Evolutionary conservation across 2,797 vertebrate genomes (phyloP).

Genomic region (Fistularia commersonii): DNA sequence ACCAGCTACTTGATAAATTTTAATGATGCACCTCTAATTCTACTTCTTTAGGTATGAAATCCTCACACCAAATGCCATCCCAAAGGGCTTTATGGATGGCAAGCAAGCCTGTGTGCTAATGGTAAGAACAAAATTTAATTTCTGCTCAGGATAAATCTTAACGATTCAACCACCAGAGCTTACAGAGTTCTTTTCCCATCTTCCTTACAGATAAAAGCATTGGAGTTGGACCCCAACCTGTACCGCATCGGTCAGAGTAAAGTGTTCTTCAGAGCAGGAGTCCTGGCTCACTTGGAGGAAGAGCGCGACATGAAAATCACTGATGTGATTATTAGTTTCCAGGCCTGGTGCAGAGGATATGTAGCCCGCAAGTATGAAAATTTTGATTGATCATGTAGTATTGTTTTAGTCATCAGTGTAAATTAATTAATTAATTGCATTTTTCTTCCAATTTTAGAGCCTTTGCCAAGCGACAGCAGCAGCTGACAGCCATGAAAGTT

Average conservation of each 20-base stretch:
- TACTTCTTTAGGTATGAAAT: slow-evolving; percentile 87
- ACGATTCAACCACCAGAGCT: no score
- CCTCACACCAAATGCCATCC: slow-evolving; percentile 95
- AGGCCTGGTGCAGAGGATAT: slow-evolving; percentile 95
- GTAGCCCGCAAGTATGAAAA: slow-evolving; percentile 91
- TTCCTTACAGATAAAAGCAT: slow-evolving; percentile 84
- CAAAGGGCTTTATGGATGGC: slow-evolving; percentile 98
- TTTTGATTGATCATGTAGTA: background rate
- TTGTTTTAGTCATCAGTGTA: background rate
- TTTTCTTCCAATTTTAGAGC: slow-evolving; percentile 71
- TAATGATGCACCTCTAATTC: background rate
- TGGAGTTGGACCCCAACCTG: slow-evolving; percentile 94
- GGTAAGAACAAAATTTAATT: slow-evolving; percentile 71
- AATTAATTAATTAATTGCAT: background rate
- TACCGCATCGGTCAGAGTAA: slow-evolving; percentile 97
- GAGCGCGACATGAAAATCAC: slow-evolving; percentile 99
- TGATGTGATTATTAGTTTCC: slow-evolving; percentile 97
- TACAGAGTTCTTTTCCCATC: background rate
- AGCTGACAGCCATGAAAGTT: slow-evolving; percentile 95
- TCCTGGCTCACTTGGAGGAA: slow-evolving; percentile 96
- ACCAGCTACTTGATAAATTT: background rate
- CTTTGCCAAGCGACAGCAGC: slow-evolving; percentile 94
- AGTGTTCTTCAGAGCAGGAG: slow-evolving; percentile 96
- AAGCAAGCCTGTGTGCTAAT: slow-evolving; percentile 97
- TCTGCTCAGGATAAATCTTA: no score